Base-by-base conservation (phyloP, 2,113 vertebrate species). In the Aspiorhynchus laticeps region DNA sequence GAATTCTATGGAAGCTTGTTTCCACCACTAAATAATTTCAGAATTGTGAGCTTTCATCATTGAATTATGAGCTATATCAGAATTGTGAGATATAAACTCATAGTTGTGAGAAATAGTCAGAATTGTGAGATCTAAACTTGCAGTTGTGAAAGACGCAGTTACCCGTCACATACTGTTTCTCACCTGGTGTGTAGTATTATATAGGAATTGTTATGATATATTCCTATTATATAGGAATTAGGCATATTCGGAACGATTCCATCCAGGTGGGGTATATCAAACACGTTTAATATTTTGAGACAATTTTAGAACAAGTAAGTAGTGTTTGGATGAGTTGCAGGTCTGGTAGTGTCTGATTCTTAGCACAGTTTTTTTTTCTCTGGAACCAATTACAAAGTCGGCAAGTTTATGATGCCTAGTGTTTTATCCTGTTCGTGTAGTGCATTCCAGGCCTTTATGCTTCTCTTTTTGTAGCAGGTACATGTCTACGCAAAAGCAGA, bases 401-500 rank as follows among this genome's bases (percentile, higher is more conserved):
- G 53, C 53, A 59, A 59, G 21, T 59, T 1, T 24, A 59, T 24
- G 53, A 59, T 59, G 19, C 21, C 21, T 59, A 24, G 19, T 53
- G 17, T 53, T 48, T 51, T 17, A 51, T 24, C 53, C 7, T 59
- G 2, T 56, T 24, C 2, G 7, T 59, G 19, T 59, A 8, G 53
- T n/a, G 8, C 11, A 61, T 61, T 61, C 24, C 21, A 61, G 36
- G 56, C 10, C 24, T 65, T 19, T 76, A 26, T 81, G 26, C 43
- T 43, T 59, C 53, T 82, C 15, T 84, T 75, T 36, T 28, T 43
- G 78, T 59, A 97, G 96, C 0, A 93, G 94, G 85, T 95, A 80
- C 77, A 92, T 97, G 95, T 96, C 96, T 63, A 91, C 91, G 88
- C 94, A 96, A 90, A 96, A 92, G 0, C 95, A 95, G 92, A 92